These are phyloP conservation scores for Caradrina clavipalpis DNA, from an alignment of 2,888 invertebrate genomes.

Conservation along the genomic window DNA sequence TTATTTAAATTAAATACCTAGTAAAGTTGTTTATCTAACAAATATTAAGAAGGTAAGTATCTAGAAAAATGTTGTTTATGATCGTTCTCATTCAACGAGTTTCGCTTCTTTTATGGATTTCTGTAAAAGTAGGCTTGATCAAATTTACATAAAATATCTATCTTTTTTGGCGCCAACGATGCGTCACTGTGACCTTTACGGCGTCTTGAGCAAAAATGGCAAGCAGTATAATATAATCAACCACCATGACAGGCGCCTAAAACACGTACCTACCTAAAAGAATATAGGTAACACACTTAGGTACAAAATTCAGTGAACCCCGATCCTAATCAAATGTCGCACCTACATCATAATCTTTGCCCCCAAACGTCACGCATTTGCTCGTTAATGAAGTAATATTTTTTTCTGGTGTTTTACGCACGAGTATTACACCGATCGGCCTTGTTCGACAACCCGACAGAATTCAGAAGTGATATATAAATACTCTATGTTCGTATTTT, in stretches of 20 bases:
- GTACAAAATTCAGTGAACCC: slow-evolving; percentile 12
- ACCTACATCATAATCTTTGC: slow-evolving; percentile 70
- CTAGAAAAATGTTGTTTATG: neutral
- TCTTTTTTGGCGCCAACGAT: slow-evolving; percentile 30
- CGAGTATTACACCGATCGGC: slow-evolving; percentile 77
- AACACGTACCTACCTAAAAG: slow-evolving; percentile 1
- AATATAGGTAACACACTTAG: neutral
- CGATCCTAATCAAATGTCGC: slow-evolving; percentile 33
- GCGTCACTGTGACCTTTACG: slow-evolving; percentile 31
- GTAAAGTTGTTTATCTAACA: neutral
- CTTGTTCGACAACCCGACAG: slow-evolving; percentile 76
- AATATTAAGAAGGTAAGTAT: neutral
- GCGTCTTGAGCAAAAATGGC: slow-evolving; percentile 23
- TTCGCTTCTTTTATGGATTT: neutral
- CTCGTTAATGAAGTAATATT: slow-evolving; percentile 84
- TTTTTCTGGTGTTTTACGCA: slow-evolving; percentile 83
- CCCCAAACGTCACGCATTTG: slow-evolving; percentile 74
- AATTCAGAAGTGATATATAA: slow-evolving; percentile 75
- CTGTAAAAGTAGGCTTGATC: slow-evolving; percentile 9
- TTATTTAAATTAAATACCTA: neutral
- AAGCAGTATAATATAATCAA: slow-evolving; percentile 9
- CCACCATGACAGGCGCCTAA: slow-evolving; percentile 6
- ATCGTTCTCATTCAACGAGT: neutral
- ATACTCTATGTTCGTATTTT: slow-evolving; percentile 46
- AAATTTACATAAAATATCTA: slow-evolving; percentile 36